Conservation (phyloP, 1,140 invertebrate genomes). For the Hyles euphorbiae region DNA sequence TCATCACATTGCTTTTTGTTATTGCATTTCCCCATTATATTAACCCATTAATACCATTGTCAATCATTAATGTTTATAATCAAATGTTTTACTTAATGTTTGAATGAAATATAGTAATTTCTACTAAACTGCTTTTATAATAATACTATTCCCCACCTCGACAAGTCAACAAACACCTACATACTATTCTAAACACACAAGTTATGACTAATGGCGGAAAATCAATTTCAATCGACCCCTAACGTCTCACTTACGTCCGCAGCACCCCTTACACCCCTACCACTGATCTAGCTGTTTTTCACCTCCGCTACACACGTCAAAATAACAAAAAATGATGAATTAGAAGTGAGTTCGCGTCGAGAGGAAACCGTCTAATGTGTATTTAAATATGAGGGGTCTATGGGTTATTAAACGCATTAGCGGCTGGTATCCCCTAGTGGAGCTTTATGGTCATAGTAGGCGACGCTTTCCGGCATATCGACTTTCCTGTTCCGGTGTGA, state of each 20-base stretch:
- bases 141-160: background rate
- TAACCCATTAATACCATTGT: no score
- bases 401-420: no score
- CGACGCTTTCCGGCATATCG: no score
- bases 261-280: constrained; percentile 12
- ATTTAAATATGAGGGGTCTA: constrained; percentile 43
- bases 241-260: constrained; percentile 57
- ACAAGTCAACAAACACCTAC: constrained; percentile 9
- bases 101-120: no score
- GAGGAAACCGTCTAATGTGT: constrained; percentile 52
- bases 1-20: no score
- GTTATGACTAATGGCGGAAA: constrained; percentile 65
- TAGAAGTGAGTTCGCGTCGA: background rate
- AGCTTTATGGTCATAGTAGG: no score
- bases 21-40: no score
- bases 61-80: no score
- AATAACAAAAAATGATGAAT: constrained; percentile 57
- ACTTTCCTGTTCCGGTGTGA: no score
- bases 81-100: no score
- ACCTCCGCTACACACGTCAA: constrained; percentile 68
- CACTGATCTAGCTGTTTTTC: constrained; percentile 64
- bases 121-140: no score
- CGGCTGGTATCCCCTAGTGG: no score
- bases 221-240: constrained; percentile 62
- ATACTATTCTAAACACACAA: constrained; percentile 28